Percentiles rank a stretch among this genome's conserved stretches.
These are phyloP conservation scores for Scaptomyza polygonia DNA, from an alignment of 2,888 invertebrate species.

Conservation along the genomic window DNA sequence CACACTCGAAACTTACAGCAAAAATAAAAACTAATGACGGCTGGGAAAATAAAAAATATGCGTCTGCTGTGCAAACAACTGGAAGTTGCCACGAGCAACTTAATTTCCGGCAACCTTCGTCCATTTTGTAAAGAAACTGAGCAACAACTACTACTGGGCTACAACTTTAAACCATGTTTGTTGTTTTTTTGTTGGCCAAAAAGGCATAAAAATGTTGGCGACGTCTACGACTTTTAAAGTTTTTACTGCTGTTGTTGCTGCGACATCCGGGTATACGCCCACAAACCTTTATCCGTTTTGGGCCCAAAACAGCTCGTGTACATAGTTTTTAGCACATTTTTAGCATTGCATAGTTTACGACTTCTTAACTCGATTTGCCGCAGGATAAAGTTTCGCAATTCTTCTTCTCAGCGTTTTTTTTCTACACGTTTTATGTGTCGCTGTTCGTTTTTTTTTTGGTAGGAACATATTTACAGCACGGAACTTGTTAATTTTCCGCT, in stretches of 20 bases:
- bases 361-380: slow-evolving; percentile 74
- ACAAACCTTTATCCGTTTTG: slow-evolving; percentile 23
- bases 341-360: slow-evolving; percentile 70
- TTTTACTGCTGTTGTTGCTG: slow-evolving; percentile 31
- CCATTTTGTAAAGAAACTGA: background rate
- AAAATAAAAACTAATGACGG: slow-evolving; percentile 2
- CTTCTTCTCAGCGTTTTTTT: slow-evolving; percentile 18
- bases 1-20: slow-evolving; percentile 20
- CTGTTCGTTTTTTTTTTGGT: slow-evolving; percentile 23
- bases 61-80: slow-evolving; percentile 62
- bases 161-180: slow-evolving; percentile 15
- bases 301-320: slow-evolving; percentile 34
- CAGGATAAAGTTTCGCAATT: slow-evolving; percentile 67
- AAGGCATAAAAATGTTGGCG: slow-evolving; percentile 58
- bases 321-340: slow-evolving; percentile 67
- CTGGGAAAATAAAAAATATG: slow-evolving; percentile 45
- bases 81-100: slow-evolving; percentile 55
- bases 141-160: background rate
- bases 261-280: slow-evolving; percentile 35
- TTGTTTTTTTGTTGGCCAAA: slow-evolving; percentile 31
- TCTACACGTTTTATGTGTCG: slow-evolving; percentile 4
- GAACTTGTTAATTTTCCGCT: slow-evolving; percentile 80
- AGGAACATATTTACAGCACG: slow-evolving; percentile 26
- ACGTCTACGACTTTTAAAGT: slow-evolving; percentile 63
- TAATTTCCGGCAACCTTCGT: slow-evolving; percentile 28